These are phyloP conservation scores for Drosophila austrosaltans DNA, from an alignment of 2,888 invertebrate genomes.

Conservation along the genomic window DNA sequence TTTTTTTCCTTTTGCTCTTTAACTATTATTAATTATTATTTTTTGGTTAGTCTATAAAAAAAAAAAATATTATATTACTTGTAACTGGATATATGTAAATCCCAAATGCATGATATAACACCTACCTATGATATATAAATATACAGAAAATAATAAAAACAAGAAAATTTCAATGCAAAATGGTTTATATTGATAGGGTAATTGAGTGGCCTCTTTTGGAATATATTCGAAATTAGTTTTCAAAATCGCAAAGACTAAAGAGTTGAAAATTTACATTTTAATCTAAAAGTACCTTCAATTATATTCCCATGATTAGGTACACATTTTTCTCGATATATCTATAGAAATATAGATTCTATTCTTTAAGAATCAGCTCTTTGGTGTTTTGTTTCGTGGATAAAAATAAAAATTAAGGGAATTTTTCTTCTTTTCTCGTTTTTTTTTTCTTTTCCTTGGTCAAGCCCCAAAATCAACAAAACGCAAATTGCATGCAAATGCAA, in stretches of 20 bases:
- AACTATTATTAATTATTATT: conserved; percentile 2
- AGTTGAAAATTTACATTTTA: too few relatives aligned
- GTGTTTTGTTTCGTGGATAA: too few relatives aligned
- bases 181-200: too few relatives aligned
- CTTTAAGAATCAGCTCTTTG: too few relatives aligned
- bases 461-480: conserved; percentile 37
- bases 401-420: neutral
- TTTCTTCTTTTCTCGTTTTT: neutral
- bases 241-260: too few relatives aligned
- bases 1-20: neutral
- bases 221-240: too few relatives aligned
- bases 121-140: neutral
- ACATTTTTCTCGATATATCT: too few relatives aligned
- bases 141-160: neutral
- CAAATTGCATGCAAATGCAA: conserved; percentile 61
- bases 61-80: neutral
- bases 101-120: conserved; percentile 1
- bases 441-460: conserved; percentile 12
- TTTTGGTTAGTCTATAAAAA: neutral
- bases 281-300: too few relatives aligned
- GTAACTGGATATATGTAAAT: conserved; percentile 4
- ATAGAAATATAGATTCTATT: too few relatives aligned
- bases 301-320: too few relatives aligned
- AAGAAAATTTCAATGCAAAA: neutral
- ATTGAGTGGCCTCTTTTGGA: too few relatives aligned